phyloP scores from a whole-genome alignment of 2,113 vertebrate genomes.

The Pygoscelis antarcticus region DNA sequence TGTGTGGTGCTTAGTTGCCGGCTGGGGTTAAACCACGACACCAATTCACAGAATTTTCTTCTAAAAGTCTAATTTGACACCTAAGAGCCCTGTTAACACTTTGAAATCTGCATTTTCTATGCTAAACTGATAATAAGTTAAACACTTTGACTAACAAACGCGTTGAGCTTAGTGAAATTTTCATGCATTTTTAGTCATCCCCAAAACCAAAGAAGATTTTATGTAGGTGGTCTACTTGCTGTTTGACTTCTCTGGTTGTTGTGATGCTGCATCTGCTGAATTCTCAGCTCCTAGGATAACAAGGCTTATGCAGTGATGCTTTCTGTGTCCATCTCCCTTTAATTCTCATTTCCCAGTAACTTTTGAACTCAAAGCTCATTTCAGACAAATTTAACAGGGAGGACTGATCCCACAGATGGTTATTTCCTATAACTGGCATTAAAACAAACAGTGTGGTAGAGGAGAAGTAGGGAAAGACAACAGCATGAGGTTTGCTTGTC shows the following conservation, averaged over 20 bases:
- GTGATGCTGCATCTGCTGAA: not conserved
- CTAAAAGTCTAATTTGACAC: not conserved
- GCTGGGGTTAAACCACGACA: too few species aligned
- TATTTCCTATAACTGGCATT: not conserved
- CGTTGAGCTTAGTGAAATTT: not conserved
- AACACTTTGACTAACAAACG: slow-evolving; percentile 45
- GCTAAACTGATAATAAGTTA: slow-evolving; percentile 30
- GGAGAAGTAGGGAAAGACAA: not conserved
- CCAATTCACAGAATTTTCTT: slow-evolving; percentile 39
- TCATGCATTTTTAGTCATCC: slow-evolving; percentile 1
- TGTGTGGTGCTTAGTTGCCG: too few species aligned
- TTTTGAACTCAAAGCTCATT: not conserved
- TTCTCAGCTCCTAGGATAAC: not conserved
- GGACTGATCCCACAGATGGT: not conserved
- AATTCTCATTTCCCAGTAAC: not conserved
- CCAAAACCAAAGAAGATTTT: not conserved
- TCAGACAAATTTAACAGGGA: not conserved
- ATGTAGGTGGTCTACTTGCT: not conserved
- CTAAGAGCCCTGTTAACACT: not conserved
- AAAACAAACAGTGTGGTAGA: not conserved
- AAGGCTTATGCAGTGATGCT: not conserved
- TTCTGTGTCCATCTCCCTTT: not conserved
- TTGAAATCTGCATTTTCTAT: slow-evolving; percentile 15
- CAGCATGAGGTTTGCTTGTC: not conserved
- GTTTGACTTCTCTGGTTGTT: not conserved